These are phyloP conservation scores for Lepidurus apus DNA, from an alignment of 1,140 invertebrate species.

Conservation along the genomic window DNA sequence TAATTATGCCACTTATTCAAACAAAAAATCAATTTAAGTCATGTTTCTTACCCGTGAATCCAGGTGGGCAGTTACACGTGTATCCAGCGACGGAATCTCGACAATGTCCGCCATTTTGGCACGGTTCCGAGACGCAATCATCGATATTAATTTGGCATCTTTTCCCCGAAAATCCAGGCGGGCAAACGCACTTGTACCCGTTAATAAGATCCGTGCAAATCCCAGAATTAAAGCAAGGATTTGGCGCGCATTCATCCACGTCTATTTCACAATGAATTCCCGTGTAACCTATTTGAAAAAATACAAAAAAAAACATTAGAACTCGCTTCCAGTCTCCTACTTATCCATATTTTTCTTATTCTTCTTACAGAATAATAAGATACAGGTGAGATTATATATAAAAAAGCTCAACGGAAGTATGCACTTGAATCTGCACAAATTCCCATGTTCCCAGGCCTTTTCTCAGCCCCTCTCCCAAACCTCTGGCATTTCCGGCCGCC, in stretches of 20 bases:
- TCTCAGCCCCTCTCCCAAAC: slow-evolving; percentile 34
- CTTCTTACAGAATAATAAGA: not conserved
- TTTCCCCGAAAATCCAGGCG: slow-evolving; percentile 75
- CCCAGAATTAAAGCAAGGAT: slow-evolving; percentile 80
- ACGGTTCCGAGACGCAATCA: slow-evolving; percentile 78
- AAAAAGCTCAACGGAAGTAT: not conserved
- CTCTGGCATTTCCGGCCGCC: slow-evolving; percentile 20
- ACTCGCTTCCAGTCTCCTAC: not conserved
- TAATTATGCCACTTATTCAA: not conserved
- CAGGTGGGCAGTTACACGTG: slow-evolving; percentile 44
- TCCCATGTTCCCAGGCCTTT: slow-evolving; percentile 30
- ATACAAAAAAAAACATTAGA: slow-evolving; percentile 24
- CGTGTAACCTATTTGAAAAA: slow-evolving; percentile 66
- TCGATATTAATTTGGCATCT: slow-evolving; percentile 86
- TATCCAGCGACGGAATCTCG: slow-evolving; percentile 71
- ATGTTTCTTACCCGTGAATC: slow-evolving; percentile 39
- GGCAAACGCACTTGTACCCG: slow-evolving; percentile 76
- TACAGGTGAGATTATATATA: too few relatives aligned
- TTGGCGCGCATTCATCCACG: slow-evolving; percentile 77
- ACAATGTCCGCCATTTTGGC: slow-evolving; percentile 77
- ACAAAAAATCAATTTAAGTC: not conserved
- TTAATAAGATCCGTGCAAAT: slow-evolving; percentile 80
- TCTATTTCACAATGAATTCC: slow-evolving; percentile 81
- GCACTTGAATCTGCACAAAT: not conserved
- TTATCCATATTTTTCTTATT: too few relatives aligned